phyloP scores from a whole-genome alignment of 2,888 invertebrate species.

The Tigriopus californicus region DNA sequence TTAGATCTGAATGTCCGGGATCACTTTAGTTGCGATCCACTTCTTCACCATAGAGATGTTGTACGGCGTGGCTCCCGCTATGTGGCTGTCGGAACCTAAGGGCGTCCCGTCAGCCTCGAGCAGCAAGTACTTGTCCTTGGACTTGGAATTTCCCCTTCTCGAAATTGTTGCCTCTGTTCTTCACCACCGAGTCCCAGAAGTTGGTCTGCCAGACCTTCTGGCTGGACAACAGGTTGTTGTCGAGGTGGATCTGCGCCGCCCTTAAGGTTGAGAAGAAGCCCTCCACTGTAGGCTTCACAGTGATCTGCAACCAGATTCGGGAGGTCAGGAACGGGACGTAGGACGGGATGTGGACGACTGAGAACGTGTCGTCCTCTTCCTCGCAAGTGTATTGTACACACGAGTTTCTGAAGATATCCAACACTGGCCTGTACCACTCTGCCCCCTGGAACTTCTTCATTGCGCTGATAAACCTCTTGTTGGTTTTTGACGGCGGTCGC shows the following conservation, averaged over 20 bases:
- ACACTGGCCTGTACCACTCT: background rate
- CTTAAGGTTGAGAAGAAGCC: background rate
- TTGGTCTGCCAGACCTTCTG: background rate
- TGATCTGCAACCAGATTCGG: background rate
- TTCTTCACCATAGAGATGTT: background rate
- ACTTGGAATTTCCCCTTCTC: background rate
- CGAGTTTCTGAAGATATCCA: background rate
- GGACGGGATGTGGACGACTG: background rate
- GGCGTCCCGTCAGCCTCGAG: background rate
- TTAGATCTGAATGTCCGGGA: too few species aligned
- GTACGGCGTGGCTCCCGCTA: background rate
- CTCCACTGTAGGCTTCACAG: background rate
- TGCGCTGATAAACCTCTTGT: background rate
- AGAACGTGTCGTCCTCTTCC: background rate
- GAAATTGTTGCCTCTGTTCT: too few species aligned
- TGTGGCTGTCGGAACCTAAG: too few species aligned
- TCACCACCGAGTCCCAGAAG: background rate
- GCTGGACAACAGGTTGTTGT: background rate
- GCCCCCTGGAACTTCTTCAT: background rate
- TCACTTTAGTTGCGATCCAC: background rate
- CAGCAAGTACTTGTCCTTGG: background rate
- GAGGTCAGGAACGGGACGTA: background rate
- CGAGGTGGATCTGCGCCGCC: background rate
- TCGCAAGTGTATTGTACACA: background rate
- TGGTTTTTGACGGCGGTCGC: background rate